These are phyloP conservation scores for Hanleya hanleyi DNA, from an alignment of 2,888 invertebrate species.

Conservation along the genomic window DNA sequence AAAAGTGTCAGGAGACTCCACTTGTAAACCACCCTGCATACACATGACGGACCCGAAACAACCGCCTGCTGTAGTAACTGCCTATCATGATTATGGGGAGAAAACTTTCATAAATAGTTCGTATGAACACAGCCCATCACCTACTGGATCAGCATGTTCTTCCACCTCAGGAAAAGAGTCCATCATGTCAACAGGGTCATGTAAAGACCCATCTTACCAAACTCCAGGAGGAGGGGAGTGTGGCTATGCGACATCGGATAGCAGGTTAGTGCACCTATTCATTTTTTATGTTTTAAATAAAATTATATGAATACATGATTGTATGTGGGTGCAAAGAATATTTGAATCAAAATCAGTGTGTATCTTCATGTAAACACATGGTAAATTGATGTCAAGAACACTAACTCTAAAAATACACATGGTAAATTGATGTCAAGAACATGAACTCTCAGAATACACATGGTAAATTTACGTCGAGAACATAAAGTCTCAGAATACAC, in stretches of 20 bases:
- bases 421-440: too few relatives aligned
- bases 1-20: conserved; percentile 37
- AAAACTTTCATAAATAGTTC: conserved; percentile 30
- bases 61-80: conserved; percentile 13
- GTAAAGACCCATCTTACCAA: conserved; percentile 5
- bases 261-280: too few relatives aligned
- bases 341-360: too few relatives aligned
- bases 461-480: too few relatives aligned
- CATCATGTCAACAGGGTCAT: conserved; percentile 40
- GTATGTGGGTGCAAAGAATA: too few relatives aligned
- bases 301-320: too few relatives aligned
- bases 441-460: too few relatives aligned
- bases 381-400: too few relatives aligned
- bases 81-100: conserved; percentile 26
- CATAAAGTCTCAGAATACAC: too few relatives aligned
- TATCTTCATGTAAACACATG: too few relatives aligned
- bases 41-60: conserved; percentile 22
- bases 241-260: neutral
- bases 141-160: conserved; percentile 45
- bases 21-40: conserved; percentile 37
- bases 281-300: too few relatives aligned
- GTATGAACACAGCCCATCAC: conserved; percentile 42
- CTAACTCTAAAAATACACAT: too few relatives aligned
- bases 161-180: conserved; percentile 49
- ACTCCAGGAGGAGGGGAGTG: neutral